A percentile compares a stretch with the other conserved stretches of the same genome.
Conservation (phyloP, 30 jellyfish, hydroid and myxozoan genomes). For the Hydra vulgaris region DNA sequence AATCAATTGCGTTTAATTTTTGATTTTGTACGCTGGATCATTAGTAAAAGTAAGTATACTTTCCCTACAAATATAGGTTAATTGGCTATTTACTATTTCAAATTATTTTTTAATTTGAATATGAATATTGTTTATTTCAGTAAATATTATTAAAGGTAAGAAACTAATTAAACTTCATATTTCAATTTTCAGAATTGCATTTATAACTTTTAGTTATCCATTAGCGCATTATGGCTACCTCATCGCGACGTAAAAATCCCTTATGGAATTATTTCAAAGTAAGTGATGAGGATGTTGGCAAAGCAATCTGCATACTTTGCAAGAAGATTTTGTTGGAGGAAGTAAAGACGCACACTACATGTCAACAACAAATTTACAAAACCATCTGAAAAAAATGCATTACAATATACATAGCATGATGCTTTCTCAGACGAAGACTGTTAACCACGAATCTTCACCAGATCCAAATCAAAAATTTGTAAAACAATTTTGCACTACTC, state of each 20-base stretch:
- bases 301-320: not conserved
- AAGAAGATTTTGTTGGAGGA: not conserved
- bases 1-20: not conserved
- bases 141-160: not conserved
- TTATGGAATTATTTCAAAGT: not conserved
- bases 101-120: not conserved
- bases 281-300: not conserved
- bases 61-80: not conserved
- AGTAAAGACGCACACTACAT: not conserved
- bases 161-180: not conserved
- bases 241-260: not conserved
- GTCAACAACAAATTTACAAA: not conserved
- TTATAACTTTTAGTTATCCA: not conserved
- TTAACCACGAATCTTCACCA: not conserved
- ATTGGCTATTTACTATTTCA: not conserved
- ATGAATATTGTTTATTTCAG: not conserved
- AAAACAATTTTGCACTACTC: not conserved
- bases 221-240: not conserved
- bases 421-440: not conserved
- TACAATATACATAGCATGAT: too few species aligned
- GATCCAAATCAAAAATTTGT: not conserved
- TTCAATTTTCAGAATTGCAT: not conserved
- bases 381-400: not conserved
- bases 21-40: not conserved
- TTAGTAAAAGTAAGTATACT: not conserved